Evolutionary conservation across 2,113 vertebrate species (phyloP).

Genomic region (Parotia lawesii): DNA sequence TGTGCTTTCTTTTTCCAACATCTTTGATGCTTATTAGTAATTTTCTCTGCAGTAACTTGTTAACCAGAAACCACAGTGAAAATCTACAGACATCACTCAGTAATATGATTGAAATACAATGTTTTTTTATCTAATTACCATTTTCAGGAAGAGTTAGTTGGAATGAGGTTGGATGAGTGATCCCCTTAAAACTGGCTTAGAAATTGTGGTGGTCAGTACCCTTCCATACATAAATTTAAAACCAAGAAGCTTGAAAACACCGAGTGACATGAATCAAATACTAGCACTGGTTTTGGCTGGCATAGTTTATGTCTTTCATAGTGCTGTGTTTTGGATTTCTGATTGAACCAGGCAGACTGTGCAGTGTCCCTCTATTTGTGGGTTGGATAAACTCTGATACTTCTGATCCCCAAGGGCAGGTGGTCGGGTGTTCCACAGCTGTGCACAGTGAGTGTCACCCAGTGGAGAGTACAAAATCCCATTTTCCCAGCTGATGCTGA

Average conservation of each 20-base stretch:
- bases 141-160: not conserved
- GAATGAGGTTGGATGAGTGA: not conserved
- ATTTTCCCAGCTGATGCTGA: not conserved
- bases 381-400: not conserved
- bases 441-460: not conserved
- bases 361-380: fast-evolving
- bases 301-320: not conserved
- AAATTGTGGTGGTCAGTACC: not conserved
- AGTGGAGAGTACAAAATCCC: not conserved
- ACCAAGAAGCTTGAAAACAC: not conserved
- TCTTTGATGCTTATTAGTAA: not conserved
- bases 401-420: not conserved
- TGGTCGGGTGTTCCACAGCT: not conserved
- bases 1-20: not conserved
- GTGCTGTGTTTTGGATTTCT: not conserved
- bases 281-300: not conserved
- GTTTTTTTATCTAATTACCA: not conserved
- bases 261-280: not conserved
- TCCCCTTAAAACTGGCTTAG: not conserved
- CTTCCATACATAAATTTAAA: not conserved
- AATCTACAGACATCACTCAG: not conserved
- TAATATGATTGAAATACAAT: not conserved
- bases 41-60: not conserved
- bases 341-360: not conserved
- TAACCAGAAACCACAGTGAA: not conserved